phyloP scores from a whole-genome alignment of 2,888 invertebrate genomes.

The Phyllotreta cruciferae region DNA sequence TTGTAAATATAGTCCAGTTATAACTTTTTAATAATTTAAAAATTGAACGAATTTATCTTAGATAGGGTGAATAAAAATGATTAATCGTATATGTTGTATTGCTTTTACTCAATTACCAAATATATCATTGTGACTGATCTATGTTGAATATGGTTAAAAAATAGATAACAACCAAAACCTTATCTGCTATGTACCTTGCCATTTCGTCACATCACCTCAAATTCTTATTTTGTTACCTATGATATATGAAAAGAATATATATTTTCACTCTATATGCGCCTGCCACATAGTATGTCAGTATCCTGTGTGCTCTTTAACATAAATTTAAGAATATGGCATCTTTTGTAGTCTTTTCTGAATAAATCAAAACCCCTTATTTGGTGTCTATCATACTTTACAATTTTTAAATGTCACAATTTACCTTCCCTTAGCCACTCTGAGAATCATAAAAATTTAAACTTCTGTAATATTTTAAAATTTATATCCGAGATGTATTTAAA shows the following conservation, averaged over 20 bases:
- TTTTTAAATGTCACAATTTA: slow-evolving; percentile 2
- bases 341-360: slow-evolving; percentile 26
- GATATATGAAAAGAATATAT: slow-evolving; percentile 43
- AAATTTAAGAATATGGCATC: slow-evolving; percentile 21
- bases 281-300: slow-evolving; percentile 49
- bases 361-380: not conserved
- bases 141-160: slow-evolving; percentile 51
- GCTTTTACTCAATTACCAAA: slow-evolving; percentile 56
- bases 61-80: slow-evolving; percentile 58
- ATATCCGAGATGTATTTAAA: not conserved
- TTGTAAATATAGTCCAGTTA: slow-evolving; percentile 63
- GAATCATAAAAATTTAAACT: not conserved
- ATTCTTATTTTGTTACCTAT: slow-evolving; percentile 45
- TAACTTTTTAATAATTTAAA: slow-evolving; percentile 61
- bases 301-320: slow-evolving; percentile 48
- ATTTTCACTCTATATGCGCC: slow-evolving; percentile 50
- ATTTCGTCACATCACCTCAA: slow-evolving; percentile 45
- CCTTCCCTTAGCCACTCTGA: not conserved
- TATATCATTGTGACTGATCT: slow-evolving; percentile 60
- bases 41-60: slow-evolving; percentile 62
- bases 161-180: slow-evolving; percentile 45
- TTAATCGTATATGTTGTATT: slow-evolving; percentile 61
- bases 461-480: slow-evolving; percentile 1
- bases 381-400: not conserved
- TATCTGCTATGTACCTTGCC: slow-evolving; percentile 61